Evolutionary conservation across 2,888 invertebrate species (phyloP), one percentile per base, ranked within the genome.

Genomic region (Tiliacea aurago): DNA sequence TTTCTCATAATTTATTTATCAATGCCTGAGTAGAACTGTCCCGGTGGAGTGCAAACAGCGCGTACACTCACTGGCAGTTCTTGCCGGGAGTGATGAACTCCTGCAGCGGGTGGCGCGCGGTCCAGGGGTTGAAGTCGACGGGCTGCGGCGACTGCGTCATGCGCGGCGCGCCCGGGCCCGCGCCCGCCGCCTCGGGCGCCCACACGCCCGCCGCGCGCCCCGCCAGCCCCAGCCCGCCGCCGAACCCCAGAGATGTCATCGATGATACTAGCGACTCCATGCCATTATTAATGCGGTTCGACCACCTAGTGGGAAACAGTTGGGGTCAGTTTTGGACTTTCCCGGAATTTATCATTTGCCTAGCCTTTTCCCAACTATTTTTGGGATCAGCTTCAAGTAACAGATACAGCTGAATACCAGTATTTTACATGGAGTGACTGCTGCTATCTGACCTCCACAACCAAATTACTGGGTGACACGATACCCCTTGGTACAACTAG

Each of bases 81-180:
- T 92, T 91, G 77, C 83, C 88, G 76, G 90, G 91, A 70, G 91
- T 86, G 81, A 94, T 91, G 88, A 94, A 94, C 88, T 93, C 94
- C 81, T 93, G 92, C 83, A 95, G 90, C 79, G 95, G 96, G 77
- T 94, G 94, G 43, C 90, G 91, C 71, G 94, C 92, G 11, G 95
- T 95, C 95, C 95, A 96, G 18, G 94, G 94, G 90, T 96, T 95
- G 90, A 94, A 96, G 87, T 93, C 93, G 45, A 86, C 87, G 67
- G 90, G 81, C 70, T 86, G 84, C 63, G 88, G 87, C 55, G 84
- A 79, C 68, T 78, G 78, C 53, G 86, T 84, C 71, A 78, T 63
- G 77, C 84, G 83, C 68, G 85, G 82, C 41, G 87, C 70, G 59
- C 73, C 68, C 70, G 63, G 58, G 63, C 75, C 84, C 58, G 78